Base-by-base conservation (phyloP, 2,888 invertebrate species). In the Apoda limacodes region DNA sequence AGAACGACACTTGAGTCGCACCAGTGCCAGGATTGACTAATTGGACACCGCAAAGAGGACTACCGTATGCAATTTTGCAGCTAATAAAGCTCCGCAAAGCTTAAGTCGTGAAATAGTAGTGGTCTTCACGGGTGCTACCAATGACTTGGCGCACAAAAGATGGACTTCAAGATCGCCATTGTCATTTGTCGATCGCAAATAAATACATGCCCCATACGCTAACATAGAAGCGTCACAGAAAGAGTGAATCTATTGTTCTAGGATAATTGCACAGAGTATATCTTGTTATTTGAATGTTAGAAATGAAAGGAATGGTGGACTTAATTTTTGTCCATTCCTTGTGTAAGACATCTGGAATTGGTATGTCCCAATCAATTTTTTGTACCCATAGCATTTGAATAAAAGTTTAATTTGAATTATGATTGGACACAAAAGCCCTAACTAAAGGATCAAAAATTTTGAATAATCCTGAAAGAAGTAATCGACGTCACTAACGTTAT, bases 1-100 rank as follows among this genome's bases (percentile, higher is more conserved):
- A 39, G 22, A 7, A 40, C 33, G 2, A 37, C 25, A 26, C 27
- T 40, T 7, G 40, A 40, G n/a, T 40, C 37, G 9, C 24, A 28
- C 35, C 37, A 37, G 25, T 37, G 22, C 1, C 30, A 15, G 2
- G n/a, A 7, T 3, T 31, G 15, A 1, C 9, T n/a, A 12, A 13
- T 21, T 9, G 33, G 13, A 5, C 34, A 13, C 10, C 7, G 35
- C 28, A 6, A 29, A 17, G 2, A 32, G 6, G 3, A 27, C 28
- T 3, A 14, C 4, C 22, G 29, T 34, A 6, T n/a, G 10, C 3
- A 39, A 14, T 4, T 28, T 25, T 22, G 37, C 35, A 9, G 36
- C 26, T 1, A 38, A 25, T 13, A 40, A 6, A 5, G 34, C 36
- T 12, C 14, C 42, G n/a, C n/a, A n/a, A n/a, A n/a, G n/a, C n/a